Percentiles rank a stretch among this genome's conserved stretches.
Conservation (phyloP, 2,888 invertebrate genomes). For the Lacanobia oleracea region DNA sequence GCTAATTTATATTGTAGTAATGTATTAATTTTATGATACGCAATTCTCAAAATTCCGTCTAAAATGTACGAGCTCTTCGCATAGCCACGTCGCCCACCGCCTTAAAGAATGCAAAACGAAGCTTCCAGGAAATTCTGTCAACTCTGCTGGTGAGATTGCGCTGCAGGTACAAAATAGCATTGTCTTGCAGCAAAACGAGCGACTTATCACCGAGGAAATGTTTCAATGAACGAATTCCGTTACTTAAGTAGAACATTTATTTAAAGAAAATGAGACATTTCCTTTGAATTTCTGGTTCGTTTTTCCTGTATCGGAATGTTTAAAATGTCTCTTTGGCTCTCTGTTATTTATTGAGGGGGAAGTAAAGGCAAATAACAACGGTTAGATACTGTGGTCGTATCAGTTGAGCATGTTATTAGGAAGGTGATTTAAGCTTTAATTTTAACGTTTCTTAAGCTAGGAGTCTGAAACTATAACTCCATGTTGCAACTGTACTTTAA, state of each 20-base stretch:
- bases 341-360: slow-evolving; percentile 2
- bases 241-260: slow-evolving; percentile 29
- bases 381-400: not conserved
- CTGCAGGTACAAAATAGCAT: slow-evolving; percentile 43
- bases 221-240: slow-evolving; percentile 33
- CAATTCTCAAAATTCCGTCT: not conserved
- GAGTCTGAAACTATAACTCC: not conserved
- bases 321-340: not conserved
- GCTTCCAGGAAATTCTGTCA: slow-evolving; percentile 3
- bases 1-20: too few relatives aligned
- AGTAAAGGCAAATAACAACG: not conserved
- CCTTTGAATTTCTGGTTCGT: slow-evolving; percentile 1
- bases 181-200: slow-evolving; percentile 15
- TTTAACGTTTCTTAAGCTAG: too few relatives aligned
- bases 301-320: slow-evolving; percentile 6
- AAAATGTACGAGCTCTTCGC: not conserved
- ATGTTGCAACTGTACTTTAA: not conserved
- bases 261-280: slow-evolving; percentile 30
- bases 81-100: not conserved
- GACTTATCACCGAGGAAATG: slow-evolving; percentile 38
- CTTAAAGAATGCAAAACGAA: slow-evolving; percentile 20
- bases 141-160: slow-evolving; percentile 16
- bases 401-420: not conserved
- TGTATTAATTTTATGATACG: too few relatives aligned
- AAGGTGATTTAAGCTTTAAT: not conserved